Conservation (phyloP, 1,140 invertebrate species). For the Apis dorsata region DNA sequence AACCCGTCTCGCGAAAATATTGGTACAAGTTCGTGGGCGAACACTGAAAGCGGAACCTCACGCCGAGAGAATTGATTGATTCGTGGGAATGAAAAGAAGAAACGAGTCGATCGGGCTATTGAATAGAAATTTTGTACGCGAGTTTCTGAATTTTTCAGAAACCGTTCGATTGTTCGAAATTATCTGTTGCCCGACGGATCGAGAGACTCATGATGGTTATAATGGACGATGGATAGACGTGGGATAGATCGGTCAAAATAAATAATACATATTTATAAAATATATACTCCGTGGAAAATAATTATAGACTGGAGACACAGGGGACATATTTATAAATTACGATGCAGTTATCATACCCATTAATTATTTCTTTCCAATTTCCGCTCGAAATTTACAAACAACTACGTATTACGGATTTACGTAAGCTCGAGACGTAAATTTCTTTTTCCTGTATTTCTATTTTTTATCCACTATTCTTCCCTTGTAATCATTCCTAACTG, state of each 20-base stretch:
- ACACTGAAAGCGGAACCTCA: not conserved
- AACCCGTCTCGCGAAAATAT: not conserved
- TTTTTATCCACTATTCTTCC: no score
- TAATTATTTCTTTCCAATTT: not conserved
- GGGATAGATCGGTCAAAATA: not conserved
- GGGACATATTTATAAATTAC: not conserved
- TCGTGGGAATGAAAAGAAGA: constrained; percentile 10
- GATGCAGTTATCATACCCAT: not conserved
- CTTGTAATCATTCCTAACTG: no score
- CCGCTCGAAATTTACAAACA: not conserved
- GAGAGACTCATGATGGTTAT: not conserved
- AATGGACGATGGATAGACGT: not conserved
- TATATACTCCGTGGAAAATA: not conserved
- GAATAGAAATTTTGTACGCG: not conserved
- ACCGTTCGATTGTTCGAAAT: constrained; percentile 1
- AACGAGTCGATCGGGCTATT: not conserved
- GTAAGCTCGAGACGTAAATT: no score
- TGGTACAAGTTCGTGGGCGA: not conserved
- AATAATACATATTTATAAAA: not conserved
- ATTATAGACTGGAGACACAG: not conserved
- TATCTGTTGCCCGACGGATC: not conserved
- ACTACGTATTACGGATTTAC: no score
- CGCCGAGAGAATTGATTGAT: constrained; percentile 15
- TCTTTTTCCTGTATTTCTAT: no score
- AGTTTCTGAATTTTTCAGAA: not conserved